A percentile compares a stretch with the other conserved stretches of the same genome.
Evolutionary conservation across 2,113 vertebrate genomes (phyloP).

Genomic region (Semnornis frantzii): DNA sequence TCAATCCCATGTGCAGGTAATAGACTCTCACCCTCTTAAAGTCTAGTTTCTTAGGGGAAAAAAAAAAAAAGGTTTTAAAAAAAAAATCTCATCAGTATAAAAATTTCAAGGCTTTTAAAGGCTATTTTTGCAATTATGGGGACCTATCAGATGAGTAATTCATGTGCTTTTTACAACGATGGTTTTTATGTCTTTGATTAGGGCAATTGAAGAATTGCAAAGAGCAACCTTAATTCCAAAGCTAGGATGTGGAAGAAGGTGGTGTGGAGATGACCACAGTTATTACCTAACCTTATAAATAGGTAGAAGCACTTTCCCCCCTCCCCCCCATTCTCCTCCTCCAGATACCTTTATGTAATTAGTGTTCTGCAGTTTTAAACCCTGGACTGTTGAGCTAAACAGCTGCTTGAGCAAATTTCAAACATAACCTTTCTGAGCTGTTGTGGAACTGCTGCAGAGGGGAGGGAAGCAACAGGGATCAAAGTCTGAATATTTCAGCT

Average conservation of each 20-base stretch:
- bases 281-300: not conserved
- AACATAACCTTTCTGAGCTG: not conserved
- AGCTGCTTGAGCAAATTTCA: not conserved
- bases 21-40: not conserved
- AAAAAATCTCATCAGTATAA: not conserved
- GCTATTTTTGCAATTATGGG: constrained; percentile 11
- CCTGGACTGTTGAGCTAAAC: not conserved
- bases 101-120: not conserved
- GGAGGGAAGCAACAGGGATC: not conserved
- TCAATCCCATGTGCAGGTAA: not conserved
- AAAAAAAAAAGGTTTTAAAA: not conserved
- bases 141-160: not conserved
- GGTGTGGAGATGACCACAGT: not conserved
- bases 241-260: not conserved
- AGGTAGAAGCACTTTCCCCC: not conserved
- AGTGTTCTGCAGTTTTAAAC: not conserved
- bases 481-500: not conserved
- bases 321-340: not conserved
- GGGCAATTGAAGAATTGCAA: not conserved
- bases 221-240: constrained; percentile 10
- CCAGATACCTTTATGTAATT: not conserved
- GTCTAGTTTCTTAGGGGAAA: not conserved
- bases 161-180: not conserved
- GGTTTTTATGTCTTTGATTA: not conserved
- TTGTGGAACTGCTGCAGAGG: not conserved